Percentiles rank a stretch among this genome's conserved stretches.
phyloP scores from a whole-genome alignment of 1,140 invertebrate genomes.

The Eriosoma lanigerum region DNA sequence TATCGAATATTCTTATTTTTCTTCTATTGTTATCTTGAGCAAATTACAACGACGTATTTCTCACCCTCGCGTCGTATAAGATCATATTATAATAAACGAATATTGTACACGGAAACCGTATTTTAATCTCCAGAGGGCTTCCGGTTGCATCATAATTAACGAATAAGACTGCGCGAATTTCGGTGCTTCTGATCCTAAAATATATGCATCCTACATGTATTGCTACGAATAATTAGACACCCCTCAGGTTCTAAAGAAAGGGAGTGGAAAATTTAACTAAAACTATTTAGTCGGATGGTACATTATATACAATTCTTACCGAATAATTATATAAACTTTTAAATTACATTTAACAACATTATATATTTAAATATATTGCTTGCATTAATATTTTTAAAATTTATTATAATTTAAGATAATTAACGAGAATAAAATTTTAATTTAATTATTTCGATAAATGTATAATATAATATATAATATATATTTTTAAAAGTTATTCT shows the following conservation, averaged over 20 bases:
- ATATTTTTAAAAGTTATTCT: too few relatives aligned
- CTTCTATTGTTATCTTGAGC: neutral
- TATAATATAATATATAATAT: too few relatives aligned
- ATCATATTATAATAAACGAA: neutral
- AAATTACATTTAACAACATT: neutral
- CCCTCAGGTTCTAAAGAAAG: constrained; percentile 4
- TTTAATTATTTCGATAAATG: too few relatives aligned
- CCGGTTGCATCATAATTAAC: constrained; percentile 42
- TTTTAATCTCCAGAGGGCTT: constrained; percentile 46
- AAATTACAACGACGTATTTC: too few relatives aligned
- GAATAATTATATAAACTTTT: neutral
- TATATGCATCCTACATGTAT: neutral
- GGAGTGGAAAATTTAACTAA: neutral
- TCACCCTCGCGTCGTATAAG: neutral
- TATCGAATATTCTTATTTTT: neutral
- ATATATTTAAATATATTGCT: neutral
- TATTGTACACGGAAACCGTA: neutral
- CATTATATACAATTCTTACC: neutral
- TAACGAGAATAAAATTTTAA: too few relatives aligned
- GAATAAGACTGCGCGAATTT: constrained; percentile 25
- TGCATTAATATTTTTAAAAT: too few relatives aligned
- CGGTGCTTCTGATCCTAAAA: neutral
- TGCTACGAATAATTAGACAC: neutral
- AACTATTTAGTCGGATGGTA: neutral
- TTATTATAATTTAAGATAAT: too few relatives aligned